These are phyloP conservation scores for Tinamus guttatus DNA, from an alignment of 2,113 vertebrate species.

Conservation along the genomic window DNA sequence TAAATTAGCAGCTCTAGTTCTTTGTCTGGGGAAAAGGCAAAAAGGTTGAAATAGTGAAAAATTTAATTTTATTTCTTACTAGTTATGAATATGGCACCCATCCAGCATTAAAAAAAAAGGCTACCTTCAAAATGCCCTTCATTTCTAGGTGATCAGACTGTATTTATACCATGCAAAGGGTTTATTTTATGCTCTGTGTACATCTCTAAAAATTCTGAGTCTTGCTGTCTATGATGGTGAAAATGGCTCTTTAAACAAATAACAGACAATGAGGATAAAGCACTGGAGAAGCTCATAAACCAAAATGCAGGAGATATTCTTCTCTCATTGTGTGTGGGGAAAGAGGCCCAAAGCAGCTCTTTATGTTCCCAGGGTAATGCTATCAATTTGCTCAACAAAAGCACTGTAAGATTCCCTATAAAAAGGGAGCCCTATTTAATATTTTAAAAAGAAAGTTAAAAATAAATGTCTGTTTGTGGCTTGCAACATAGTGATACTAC, in stretches of 20 bases:
- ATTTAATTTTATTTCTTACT: not conserved
- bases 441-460: not conserved
- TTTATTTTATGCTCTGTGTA: not conserved
- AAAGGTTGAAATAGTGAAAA: not conserved
- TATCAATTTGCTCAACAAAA: not conserved
- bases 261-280: not conserved
- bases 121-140: not conserved
- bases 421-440: not conserved
- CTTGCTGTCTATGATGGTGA: not conserved
- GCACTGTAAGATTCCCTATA: no score
- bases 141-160: not conserved
- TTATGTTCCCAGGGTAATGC: not conserved
- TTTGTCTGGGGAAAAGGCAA: not conserved
- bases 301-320: not conserved
- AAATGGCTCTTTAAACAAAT: not conserved
- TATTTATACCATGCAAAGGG: not conserved
- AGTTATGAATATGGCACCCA: not conserved
- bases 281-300: not conserved
- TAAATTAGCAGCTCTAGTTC: conserved; percentile 21
- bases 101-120: not conserved
- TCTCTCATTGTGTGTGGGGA: not conserved
- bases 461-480: not conserved
- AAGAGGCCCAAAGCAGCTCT: not conserved
- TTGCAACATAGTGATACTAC: not conserved
- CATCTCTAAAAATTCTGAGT: not conserved